Percentiles rank a stretch among this genome's conserved stretches.
These are phyloP conservation scores for Thecocarcelia acutangulata DNA, from an alignment of 2,888 invertebrate species.

Conservation along the genomic window DNA sequence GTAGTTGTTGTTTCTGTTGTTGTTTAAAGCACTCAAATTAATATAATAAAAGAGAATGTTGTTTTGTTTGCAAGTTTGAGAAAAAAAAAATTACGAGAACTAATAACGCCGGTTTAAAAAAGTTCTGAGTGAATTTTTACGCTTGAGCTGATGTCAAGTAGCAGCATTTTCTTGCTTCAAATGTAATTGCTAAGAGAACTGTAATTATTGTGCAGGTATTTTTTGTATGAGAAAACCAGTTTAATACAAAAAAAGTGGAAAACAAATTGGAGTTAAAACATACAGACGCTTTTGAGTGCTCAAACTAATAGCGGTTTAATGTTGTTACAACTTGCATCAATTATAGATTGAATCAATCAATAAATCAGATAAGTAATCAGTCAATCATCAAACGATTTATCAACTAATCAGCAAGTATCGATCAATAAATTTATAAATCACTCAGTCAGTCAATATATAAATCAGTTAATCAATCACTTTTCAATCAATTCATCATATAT, in stretches of 20 bases:
- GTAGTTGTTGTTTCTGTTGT: too few relatives aligned
- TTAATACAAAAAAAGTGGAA: conserved; percentile 20
- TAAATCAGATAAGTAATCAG: too few relatives aligned
- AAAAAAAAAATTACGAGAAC: neutral
- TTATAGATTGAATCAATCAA: too few relatives aligned
- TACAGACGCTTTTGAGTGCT: neutral
- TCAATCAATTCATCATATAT: too few relatives aligned
- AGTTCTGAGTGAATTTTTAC: conserved; percentile 49
- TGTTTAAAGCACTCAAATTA: conserved; percentile 2
- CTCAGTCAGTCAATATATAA: too few relatives aligned
- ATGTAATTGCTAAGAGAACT: neutral
- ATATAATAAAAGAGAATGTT: neutral
- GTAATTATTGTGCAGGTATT: neutral
- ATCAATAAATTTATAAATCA: too few relatives aligned
- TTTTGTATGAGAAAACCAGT: conserved; percentile 38
- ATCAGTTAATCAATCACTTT: too few relatives aligned
- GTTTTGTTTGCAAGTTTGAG: neutral
- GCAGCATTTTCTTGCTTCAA: conserved; percentile 11
- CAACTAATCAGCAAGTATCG: too few relatives aligned
- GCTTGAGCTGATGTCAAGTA: conserved; percentile 24
- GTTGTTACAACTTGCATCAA: neutral
- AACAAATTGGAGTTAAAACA: neutral
- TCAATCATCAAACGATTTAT: too few relatives aligned
- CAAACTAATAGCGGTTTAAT: conserved; percentile 3
- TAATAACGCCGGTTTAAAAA: conserved; percentile 10